Evolutionary conservation across 2,888 invertebrate genomes (phyloP).

Genomic region (Parnassius glacialis): DNA sequence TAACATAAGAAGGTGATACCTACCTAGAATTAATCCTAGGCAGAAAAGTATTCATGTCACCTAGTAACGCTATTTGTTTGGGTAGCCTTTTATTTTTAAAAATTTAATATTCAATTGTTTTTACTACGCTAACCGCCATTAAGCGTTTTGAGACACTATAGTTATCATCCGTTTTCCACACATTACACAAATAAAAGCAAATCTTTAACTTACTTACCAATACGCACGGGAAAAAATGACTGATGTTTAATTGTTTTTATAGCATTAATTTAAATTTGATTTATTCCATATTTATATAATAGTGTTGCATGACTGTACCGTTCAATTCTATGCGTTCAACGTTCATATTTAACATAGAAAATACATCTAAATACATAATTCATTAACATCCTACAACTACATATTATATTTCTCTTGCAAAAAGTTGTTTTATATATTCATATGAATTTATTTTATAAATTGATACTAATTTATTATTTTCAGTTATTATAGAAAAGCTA

Average conservation of each 20-base stretch:
- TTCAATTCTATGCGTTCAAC: conserved; percentile 19
- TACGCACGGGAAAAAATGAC: conserved; percentile 19
- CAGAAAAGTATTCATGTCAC: too few species aligned
- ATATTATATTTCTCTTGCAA: conserved; percentile 25
- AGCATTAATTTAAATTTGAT: not conserved
- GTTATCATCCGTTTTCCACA: too few species aligned
- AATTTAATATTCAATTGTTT: too few species aligned
- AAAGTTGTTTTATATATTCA: conserved; percentile 16
- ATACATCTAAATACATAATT: conserved; percentile 22
- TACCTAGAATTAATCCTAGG: too few species aligned
- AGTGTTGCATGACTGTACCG: conserved; percentile 5
- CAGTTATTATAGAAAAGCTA: conserved; percentile 17
- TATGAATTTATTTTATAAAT: conserved; percentile 22
- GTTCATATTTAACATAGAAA: conserved; percentile 20
- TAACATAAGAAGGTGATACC: too few species aligned
- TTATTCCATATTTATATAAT: conserved; percentile 8
- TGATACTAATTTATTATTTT: conserved; percentile 22
- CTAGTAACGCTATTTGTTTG: too few species aligned
- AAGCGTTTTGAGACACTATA: too few species aligned
- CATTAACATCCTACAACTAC: conserved; percentile 21
- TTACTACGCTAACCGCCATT: too few species aligned
- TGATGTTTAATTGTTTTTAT: not conserved
- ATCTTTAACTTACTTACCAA: not conserved
- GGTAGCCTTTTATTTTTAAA: too few species aligned
- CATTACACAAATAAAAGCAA: too few species aligned